phyloP scores from a whole-genome alignment of 2,113 vertebrate genomes.

The Thymallus thymallus region DNA sequence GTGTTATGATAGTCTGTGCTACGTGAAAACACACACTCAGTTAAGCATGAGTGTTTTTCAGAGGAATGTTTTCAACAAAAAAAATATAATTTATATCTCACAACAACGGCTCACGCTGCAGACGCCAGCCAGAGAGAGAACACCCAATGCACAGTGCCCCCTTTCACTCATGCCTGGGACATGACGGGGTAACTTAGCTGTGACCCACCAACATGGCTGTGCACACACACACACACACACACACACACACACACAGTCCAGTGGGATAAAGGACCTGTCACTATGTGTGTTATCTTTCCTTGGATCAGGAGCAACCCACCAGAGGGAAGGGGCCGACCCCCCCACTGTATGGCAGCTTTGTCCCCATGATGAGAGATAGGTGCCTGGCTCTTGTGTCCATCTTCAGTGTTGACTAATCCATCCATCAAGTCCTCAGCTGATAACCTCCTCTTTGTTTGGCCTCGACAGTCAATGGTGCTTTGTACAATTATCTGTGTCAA shows the following conservation, averaged over 20 bases:
- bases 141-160: conserved; percentile 25
- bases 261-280: conserved; percentile 28
- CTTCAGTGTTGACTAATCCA: conserved; percentile 51
- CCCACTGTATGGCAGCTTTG: conserved; percentile 44
- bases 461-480: conserved; percentile 27
- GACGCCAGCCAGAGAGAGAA: conserved; percentile 13
- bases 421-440: conserved; percentile 42
- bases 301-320: conserved; percentile 37
- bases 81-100: not conserved
- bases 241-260: not conserved
- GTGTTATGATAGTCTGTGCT: not conserved
- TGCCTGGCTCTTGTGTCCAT: conserved; percentile 40
- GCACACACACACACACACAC: not conserved
- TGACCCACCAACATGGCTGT: conserved; percentile 10
- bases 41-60: not conserved
- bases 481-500: conserved; percentile 32
- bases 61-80: conserved; percentile 10
- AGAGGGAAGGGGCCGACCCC: conserved; percentile 27
- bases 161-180: conserved; percentile 26
- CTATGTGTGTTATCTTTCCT: conserved; percentile 44
- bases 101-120: not conserved
- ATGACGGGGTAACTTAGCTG: conserved; percentile 27
- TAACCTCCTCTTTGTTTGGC: conserved; percentile 36
- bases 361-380: conserved; percentile 52
- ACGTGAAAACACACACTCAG: not conserved